Percentiles rank a stretch among this genome's conserved stretches.
Evolutionary conservation across 2,888 invertebrate genomes (phyloP).

Genomic region (Cerastis leucographa): DNA sequence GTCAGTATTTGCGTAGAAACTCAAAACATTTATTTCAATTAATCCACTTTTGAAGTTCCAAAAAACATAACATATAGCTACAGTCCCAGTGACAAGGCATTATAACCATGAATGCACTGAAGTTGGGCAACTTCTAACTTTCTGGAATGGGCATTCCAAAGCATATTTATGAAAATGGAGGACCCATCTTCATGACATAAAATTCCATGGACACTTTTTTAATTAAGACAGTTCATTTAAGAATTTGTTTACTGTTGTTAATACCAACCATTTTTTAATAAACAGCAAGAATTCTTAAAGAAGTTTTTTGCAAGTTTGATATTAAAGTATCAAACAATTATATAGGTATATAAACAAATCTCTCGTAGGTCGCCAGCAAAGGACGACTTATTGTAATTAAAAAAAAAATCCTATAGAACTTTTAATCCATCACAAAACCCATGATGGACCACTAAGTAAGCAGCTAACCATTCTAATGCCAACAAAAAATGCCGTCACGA

Average conservation of each 20-base stretch:
- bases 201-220: background rate
- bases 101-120: background rate
- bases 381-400: background rate
- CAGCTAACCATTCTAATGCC: background rate
- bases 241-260: background rate
- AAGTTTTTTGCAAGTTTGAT: no score
- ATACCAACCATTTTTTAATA: background rate
- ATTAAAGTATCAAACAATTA: background rate
- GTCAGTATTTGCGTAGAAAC: background rate
- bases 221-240: background rate
- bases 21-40: background rate
- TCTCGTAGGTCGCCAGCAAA: background rate
- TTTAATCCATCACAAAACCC: background rate
- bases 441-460: background rate
- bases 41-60: background rate
- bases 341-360: background rate
- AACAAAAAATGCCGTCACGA: conserved; percentile 35
- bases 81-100: background rate
- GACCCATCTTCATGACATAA: no score
- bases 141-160: background rate
- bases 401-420: background rate
- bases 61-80: background rate
- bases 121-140: no score
- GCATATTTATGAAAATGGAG: background rate
- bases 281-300: background rate